phyloP scores from a whole-genome alignment of 2,113 vertebrate genomes.

The Tachycineta bicolor region DNA sequence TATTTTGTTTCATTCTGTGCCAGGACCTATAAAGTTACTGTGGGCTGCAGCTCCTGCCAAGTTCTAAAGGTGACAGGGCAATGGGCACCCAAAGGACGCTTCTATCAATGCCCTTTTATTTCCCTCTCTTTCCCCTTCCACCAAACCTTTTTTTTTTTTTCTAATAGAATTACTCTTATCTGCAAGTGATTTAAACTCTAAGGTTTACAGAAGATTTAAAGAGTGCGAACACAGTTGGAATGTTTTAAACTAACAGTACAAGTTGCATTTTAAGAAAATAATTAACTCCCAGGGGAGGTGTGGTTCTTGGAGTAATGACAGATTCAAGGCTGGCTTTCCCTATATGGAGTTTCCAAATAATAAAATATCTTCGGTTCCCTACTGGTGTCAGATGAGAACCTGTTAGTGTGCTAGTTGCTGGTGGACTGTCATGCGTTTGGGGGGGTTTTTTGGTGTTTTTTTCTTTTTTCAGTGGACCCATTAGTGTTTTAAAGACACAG shows the following conservation, averaged over 20 bases:
- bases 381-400: constrained; percentile 89
- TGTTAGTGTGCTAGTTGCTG: constrained; percentile 85
- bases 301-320: constrained; percentile 83
- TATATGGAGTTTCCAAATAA: constrained; percentile 90
- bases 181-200: constrained; percentile 85
- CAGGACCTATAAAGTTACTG: constrained; percentile 54
- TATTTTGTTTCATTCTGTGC: constrained; percentile 68
- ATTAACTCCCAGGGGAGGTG: constrained; percentile 90
- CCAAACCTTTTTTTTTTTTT: constrained; percentile 42
- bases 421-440: constrained; percentile 74
- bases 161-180: constrained; percentile 84
- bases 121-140: constrained; percentile 43
- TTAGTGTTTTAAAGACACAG: constrained; percentile 78
- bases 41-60: constrained; percentile 56
- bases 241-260: constrained; percentile 88
- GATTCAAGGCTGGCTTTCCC: constrained; percentile 83
- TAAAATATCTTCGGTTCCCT: constrained; percentile 86
- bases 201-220: constrained; percentile 90
- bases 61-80: constrained; percentile 38
- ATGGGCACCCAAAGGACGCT: constrained; percentile 64
- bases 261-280: constrained; percentile 89
- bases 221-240: constrained; percentile 91
- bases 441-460: background rate
- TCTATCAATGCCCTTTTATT: constrained; percentile 71
- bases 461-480: constrained; percentile 52